phyloP scores from a whole-genome alignment of 2,113 vertebrate species.

The Panthera leo region DNA sequence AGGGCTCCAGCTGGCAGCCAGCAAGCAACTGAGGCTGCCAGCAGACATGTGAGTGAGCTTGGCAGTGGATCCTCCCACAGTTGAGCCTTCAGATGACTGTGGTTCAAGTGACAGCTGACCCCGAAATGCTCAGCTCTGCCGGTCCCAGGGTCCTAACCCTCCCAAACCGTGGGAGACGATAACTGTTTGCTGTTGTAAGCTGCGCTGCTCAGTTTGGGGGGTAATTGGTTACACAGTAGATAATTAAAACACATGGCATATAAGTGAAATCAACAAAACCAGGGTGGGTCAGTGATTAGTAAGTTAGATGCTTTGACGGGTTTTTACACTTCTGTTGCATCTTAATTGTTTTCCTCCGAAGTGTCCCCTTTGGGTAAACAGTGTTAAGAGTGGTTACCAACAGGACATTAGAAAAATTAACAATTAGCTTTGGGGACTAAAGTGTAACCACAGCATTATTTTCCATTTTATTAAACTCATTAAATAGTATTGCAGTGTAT shows the following conservation, averaged over 20 bases:
- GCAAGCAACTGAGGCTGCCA: background rate
- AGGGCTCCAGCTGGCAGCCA: background rate
- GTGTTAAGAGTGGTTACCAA: background rate
- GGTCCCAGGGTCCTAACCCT: background rate
- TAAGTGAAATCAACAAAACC: background rate
- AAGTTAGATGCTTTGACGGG: background rate
- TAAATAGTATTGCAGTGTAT: background rate
- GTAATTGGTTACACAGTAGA: background rate
- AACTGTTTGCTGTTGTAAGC: background rate
- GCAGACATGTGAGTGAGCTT: background rate
- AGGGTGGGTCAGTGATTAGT: background rate
- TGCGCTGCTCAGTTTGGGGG: background rate
- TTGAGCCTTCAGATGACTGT: background rate
- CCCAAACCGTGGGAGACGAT: background rate
- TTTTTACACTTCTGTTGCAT: background rate
- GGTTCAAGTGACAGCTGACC: background rate
- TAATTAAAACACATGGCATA: background rate
- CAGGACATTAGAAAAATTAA: constrained; percentile 8
- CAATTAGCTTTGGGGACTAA: constrained; percentile 19
- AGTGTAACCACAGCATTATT: constrained; percentile 21
- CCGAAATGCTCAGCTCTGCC: background rate
- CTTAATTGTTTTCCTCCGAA: background rate
- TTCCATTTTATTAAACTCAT: constrained; percentile 37
- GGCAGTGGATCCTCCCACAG: background rate
- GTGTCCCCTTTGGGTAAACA: background rate